phyloP scores from a whole-genome alignment of 1,140 invertebrate genomes.

The Drosophila kepulauana region DNA sequence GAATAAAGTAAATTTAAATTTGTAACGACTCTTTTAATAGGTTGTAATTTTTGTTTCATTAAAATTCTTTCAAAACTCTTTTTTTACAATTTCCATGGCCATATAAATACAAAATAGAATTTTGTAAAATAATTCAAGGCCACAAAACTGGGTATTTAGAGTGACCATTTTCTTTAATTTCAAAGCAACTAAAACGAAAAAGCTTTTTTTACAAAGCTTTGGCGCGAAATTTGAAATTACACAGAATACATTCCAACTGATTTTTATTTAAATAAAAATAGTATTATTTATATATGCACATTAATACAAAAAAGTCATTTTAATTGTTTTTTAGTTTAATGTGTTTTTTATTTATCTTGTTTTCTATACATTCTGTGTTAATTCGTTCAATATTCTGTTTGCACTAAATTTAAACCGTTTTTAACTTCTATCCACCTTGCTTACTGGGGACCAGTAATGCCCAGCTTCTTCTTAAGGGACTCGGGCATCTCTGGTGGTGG shows the following conservation, averaged over 20 bases:
- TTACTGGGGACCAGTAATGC: constrained; percentile 66
- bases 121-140: not conserved
- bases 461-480: constrained; percentile 94
- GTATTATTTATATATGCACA: not conserved
- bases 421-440: constrained; percentile 52
- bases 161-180: constrained; percentile 10
- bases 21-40: no score
- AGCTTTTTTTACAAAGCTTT: not conserved
- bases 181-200: constrained; percentile 14
- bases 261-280: not conserved
- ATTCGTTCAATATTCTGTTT: constrained; percentile 62
- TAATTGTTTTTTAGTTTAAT: not conserved
- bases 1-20: no score
- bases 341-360: constrained; percentile 67
- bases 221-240: not conserved
- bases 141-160: not conserved
- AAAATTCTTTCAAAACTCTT: no score
- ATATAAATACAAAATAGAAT: no score
- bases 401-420: constrained; percentile 66
- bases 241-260: not conserved
- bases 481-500: constrained; percentile 99
- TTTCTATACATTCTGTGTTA: constrained; percentile 59
- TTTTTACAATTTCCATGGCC: no score
- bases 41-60: no score
- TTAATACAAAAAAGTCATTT: not conserved